Evolutionary conservation across 1,140 invertebrate species (phyloP).

Genomic region (Apis mellifera): Amel_HAv3.1 CM009932.2:6485001-6485500

Average conservation of each 20-base stretch:
- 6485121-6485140: slow-evolving; percentile 76
- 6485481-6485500: slow-evolving; percentile 78
- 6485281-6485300: too few relatives aligned
- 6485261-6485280: too few relatives aligned
- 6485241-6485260: too few relatives aligned
- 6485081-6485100: slow-evolving; percentile 71
- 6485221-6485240: background rate
- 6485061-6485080: slow-evolving; percentile 70
- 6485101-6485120: slow-evolving; percentile 77
- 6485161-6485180: slow-evolving; percentile 73
- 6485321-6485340: background rate
- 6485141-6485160: slow-evolving; percentile 72
- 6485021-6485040: slow-evolving; percentile 68
- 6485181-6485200: slow-evolving; percentile 73
- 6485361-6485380: background rate
- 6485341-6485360: too few relatives aligned
- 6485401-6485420: background rate
- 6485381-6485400: background rate
- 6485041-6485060: slow-evolving; percentile 76
- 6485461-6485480: slow-evolving; percentile 76
- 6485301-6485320: background rate
- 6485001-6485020: slow-evolving; percentile 61
- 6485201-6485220: slow-evolving; percentile 33
- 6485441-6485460: slow-evolving; percentile 75
- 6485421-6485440: slow-evolving; percentile 72